Percentiles rank a stretch among this genome's conserved stretches.
phyloP scores from a whole-genome alignment of 2,797 vertebrate genomes.

The Carcharodon carcharias region DNA sequence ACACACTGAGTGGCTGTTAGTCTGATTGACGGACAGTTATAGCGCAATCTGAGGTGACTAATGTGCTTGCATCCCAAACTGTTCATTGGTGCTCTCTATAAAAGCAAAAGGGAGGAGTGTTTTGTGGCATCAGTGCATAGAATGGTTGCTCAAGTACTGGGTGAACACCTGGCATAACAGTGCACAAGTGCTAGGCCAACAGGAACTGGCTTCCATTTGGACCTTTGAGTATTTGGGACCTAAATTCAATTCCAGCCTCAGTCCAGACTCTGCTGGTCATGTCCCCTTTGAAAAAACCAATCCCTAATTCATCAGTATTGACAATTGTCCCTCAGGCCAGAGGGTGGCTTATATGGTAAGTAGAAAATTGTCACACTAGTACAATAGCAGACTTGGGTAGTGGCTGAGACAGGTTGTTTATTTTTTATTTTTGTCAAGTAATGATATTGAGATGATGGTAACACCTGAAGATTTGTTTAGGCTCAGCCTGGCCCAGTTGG shows the following conservation, averaged over 20 bases:
- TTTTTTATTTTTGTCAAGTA: no score
- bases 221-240: neutral
- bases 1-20: neutral
- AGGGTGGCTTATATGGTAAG: neutral
- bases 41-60: neutral
- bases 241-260: neutral
- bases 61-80: neutral
- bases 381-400: neutral
- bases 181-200: neutral
- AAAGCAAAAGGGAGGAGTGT: neutral
- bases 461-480: neutral
- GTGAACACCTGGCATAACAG: neutral
- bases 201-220: neutral
- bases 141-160: neutral
- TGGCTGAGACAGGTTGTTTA: neutral
- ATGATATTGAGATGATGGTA: no score
- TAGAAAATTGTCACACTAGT: neutral
- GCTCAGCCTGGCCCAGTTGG: no score
- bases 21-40: neutral
- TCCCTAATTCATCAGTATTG: neutral
- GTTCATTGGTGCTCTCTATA: neutral
- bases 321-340: neutral
- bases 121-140: neutral
- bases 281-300: neutral
- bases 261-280: neutral